A percentile compares a stretch with the other conserved stretches of the same genome.
Evolutionary conservation across 2,113 vertebrate species (phyloP).

Genomic region (Calyptomena viridis): DNA sequence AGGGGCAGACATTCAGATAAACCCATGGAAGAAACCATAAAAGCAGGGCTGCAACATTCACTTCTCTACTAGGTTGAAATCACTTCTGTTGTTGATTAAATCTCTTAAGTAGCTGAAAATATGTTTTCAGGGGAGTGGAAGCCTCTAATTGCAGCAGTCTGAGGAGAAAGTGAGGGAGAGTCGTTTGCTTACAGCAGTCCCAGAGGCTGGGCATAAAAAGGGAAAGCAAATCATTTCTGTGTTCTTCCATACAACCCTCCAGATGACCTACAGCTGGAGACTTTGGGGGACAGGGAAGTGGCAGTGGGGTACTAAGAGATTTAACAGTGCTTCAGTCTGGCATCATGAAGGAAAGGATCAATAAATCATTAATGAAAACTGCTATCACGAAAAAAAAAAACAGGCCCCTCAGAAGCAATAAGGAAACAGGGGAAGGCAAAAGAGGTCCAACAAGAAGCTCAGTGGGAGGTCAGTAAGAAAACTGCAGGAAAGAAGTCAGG

Average conservation of each 20-base stretch:
- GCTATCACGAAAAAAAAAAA: background rate
- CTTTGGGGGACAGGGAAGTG: background rate
- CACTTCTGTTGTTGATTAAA: slow-evolving; percentile 30
- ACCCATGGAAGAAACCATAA: background rate
- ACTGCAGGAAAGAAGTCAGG: background rate
- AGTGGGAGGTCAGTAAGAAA: background rate
- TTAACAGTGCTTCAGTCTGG: background rate
- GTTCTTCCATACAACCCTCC: background rate
- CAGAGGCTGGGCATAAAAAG: background rate
- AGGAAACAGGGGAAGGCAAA: background rate
- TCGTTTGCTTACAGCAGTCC: background rate
- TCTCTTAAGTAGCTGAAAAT: slow-evolving; percentile 38
- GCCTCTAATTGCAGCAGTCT: background rate
- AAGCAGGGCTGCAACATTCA: background rate
- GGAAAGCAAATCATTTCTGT: background rate
- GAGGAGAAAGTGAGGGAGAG: background rate
- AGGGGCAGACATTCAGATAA: background rate
- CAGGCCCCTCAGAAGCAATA: background rate
- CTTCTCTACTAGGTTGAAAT: background rate
- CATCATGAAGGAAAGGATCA: background rate
- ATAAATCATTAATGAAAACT: background rate
- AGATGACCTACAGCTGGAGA: background rate
- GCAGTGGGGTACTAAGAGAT: background rate
- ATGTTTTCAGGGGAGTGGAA: background rate
- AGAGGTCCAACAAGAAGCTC: background rate